Percentiles rank a stretch among this genome's conserved stretches.
These are phyloP conservation scores for Exocentrus adspersus DNA, from an alignment of 2,888 invertebrate genomes.

Conservation along the genomic window DNA sequence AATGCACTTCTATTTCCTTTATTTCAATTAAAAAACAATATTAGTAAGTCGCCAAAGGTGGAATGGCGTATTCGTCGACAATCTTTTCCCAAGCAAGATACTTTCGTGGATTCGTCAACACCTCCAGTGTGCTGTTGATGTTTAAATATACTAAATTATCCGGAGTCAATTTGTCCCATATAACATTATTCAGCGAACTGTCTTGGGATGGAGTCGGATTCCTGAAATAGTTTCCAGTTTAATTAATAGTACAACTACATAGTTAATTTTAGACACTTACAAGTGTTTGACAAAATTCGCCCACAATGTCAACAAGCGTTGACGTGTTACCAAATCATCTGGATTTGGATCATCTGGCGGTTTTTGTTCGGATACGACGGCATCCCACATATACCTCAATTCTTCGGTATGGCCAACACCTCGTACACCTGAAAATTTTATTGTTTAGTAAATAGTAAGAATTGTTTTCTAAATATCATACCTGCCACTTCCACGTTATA, in stretches of 20 bases:
- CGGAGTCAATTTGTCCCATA: conserved; percentile 31
- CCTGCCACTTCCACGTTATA: background rate
- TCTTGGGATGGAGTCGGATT: conserved; percentile 36
- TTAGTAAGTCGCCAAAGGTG: conserved; percentile 26
- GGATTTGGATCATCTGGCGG: too few relatives aligned
- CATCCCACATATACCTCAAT: too few relatives aligned
- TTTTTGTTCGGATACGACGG: too few relatives aligned
- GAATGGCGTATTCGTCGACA: conserved; percentile 28
- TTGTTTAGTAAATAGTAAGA: too few relatives aligned
- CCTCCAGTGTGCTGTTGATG: conserved; percentile 32
- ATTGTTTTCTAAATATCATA: too few relatives aligned
- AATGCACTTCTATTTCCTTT: background rate
- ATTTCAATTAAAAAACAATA: background rate
- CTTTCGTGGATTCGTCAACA: conserved; percentile 29
- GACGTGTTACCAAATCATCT: too few relatives aligned
- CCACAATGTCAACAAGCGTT: too few relatives aligned
- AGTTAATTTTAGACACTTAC: conserved; percentile 18
- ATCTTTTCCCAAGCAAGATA: conserved; percentile 29
- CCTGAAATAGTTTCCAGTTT: conserved; percentile 1
- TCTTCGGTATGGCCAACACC: too few relatives aligned
- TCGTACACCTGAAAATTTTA: too few relatives aligned
- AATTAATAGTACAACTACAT: background rate
- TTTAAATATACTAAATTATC: conserved; percentile 33
- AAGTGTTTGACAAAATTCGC: conserved; percentile 34
- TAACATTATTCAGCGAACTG: conserved; percentile 32